Base-by-base conservation (phyloP, 2,113 vertebrate genomes). In the Peromyscus polionotus region DNA sequence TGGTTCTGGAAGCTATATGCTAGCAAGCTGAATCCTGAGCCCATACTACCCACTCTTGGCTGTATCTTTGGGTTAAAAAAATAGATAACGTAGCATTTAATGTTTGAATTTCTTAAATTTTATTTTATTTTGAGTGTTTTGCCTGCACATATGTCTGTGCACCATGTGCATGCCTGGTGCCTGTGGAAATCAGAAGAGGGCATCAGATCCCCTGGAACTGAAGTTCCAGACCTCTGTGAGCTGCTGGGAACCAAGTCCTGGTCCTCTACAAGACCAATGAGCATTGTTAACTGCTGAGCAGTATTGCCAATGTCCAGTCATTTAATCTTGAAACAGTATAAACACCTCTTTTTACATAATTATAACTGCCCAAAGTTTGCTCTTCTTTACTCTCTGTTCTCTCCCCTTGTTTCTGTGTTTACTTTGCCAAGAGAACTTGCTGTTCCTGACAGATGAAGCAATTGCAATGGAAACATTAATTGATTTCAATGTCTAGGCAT, bases 401-500 rank as follows among this genome's bases (percentile, higher is more conserved):
- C 0, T 5, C 33, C 9, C 12, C 7, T 11, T 17, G 7, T n/a
- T 90, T 96, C 17, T 89, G 11, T 80, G 68, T 54, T 93, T 94
- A 63, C 42, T 90, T 81, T 94, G 88, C 59, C 73, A 87, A 93
- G 76, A 83, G 89, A 85, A 83, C 70, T 85, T 76, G 31, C 36
- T 94, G 63, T 90, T 95, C 85, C 24, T 97, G 90, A 95, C 75
- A 96, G 77, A 54, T 48, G 57, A 91, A 59, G 57, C 1, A 3
- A 72, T 85, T 91, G 75, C 51, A 95, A 95, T 33, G 73, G 65
- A 61, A 72, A 51, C 76, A 48, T 76, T 93, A 85, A 95, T 90
- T 92, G 92, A 95, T 88, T 96, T 59, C 95, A 94, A 81, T 90
- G n/a, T 80, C 75, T 61, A 89, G 48, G 68, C 33, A 4, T 95